These are phyloP conservation scores for Dysidea cf. avara DNA, from an alignment of 37 sponge, comb jelly and placozoan genomes.

Conservation along the genomic window DNA sequence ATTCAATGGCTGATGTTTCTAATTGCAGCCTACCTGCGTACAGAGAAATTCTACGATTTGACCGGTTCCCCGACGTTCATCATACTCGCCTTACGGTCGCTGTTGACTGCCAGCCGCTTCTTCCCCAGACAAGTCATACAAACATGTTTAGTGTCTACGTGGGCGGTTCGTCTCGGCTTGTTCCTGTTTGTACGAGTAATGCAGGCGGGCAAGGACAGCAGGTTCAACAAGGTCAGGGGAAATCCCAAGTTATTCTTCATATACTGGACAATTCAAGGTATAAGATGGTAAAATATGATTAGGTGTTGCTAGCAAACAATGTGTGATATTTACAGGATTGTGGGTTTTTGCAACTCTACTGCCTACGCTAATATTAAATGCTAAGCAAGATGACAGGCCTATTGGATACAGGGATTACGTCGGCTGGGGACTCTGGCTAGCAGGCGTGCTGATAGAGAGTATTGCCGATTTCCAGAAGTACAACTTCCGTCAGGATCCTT, in stretches of 20 bases:
- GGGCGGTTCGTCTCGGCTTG: constrained; percentile 83
- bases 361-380: constrained; percentile 82
- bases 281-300: background rate
- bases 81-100: constrained; percentile 54
- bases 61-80: constrained; percentile 81
- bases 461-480: constrained; percentile 92
- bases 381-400: constrained; percentile 51
- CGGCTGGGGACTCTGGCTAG: constrained; percentile 86
- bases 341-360: constrained; percentile 83
- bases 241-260: constrained; percentile 75
- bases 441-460: constrained; percentile 77
- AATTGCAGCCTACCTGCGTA: constrained; percentile 67
- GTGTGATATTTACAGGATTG: constrained; percentile 47
- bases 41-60: constrained; percentile 90
- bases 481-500: constrained; percentile 69
- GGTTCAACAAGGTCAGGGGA: constrained; percentile 77
- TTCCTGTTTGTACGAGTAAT: constrained; percentile 82
- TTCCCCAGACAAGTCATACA: constrained; percentile 82
- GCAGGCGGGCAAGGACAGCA: constrained; percentile 67
- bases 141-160: constrained; percentile 57
- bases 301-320: too few relatives aligned
- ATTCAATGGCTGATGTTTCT: constrained; percentile 70
- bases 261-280: constrained; percentile 91
- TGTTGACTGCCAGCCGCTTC: constrained; percentile 33
- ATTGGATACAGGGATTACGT: constrained; percentile 55